Base-by-base conservation (phyloP, 2,797 vertebrate genomes). In the Ptychadena robeensis region DNA sequence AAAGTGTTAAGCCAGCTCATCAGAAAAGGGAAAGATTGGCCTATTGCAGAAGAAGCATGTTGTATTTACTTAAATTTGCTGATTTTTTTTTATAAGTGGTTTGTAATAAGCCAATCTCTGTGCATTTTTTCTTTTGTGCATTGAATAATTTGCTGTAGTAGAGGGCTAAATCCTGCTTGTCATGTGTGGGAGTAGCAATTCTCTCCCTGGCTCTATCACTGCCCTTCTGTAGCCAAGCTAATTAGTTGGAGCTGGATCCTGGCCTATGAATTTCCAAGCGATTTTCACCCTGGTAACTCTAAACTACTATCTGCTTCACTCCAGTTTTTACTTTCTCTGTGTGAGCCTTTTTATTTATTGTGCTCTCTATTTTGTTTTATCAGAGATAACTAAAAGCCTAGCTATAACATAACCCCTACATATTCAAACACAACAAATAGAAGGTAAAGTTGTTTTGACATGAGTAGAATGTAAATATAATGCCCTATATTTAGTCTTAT, bases 221-320 rank as follows among this genome's bases (percentile, higher is more conserved):
- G 70, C 44, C 35, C 70, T 84, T 22, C 76, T 74, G 63, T 73
- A 74, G 82, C 64, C 68, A 84, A 79, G 76, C 70, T 80, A 79
- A 80, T 79, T 73, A 68, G 63, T 37, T 83, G 44, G 5, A 68
- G 32, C 34, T 79, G 82, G 64, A 73, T 74, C 27, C 27, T 1
- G 76, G 74, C 59, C 68, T 68, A 28, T 22, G 27, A 73, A 40
- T 68, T 67, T 66, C 48, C 27, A 66, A 69, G 25, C 31, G 32
- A 35, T 72, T 67, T 53, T 61, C 67, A 70, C 35, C 35, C 73
- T 63, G 48, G 68, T 83, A 79, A 83, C 70, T n/a, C 53, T 34
- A 79, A 79, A 67, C 70, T 63, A 59, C 68, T 78, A 53, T 65
- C 15, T 70, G 25, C 67, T 25, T 72, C 38, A 67, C 68, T 79